phyloP scores from a whole-genome alignment of 2,888 invertebrate genomes.

The Lithophane leautieri region DNA sequence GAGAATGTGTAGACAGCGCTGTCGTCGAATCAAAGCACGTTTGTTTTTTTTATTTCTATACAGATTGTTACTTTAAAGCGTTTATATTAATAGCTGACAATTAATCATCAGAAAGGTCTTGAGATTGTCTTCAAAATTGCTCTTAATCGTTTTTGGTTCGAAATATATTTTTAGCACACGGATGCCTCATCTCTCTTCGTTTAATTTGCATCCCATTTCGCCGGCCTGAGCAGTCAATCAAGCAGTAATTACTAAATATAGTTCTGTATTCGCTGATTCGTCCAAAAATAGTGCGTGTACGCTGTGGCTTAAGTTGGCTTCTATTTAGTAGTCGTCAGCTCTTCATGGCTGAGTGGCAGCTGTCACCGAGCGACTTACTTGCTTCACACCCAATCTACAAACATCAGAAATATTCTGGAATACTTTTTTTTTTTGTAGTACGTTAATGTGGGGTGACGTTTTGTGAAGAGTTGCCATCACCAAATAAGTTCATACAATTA shows the following conservation, averaged over 20 bases:
- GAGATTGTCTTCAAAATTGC: conserved; percentile 12
- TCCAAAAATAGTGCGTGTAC: conserved; percentile 60
- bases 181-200: background rate
- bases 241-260: conserved; percentile 48
- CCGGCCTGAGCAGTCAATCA: conserved; percentile 41
- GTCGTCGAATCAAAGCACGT: conserved; percentile 63
- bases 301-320: conserved; percentile 55
- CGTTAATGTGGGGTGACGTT: conserved; percentile 41
- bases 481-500: background rate
- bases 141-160: conserved; percentile 12
- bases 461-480: conserved; percentile 28
- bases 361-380: conserved; percentile 74
- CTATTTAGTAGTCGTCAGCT: conserved; percentile 70
- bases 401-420: conserved; percentile 71
- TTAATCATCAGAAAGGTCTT: conserved; percentile 26
- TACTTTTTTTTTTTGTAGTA: conserved; percentile 46
- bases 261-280: conserved; percentile 48
- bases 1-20: conserved; percentile 64
- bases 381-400: conserved; percentile 80
- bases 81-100: conserved; percentile 24
- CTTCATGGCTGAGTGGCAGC: conserved; percentile 71
- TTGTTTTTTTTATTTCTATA: conserved; percentile 52
- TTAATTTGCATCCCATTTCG: conserved; percentile 23
- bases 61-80: conserved; percentile 15
- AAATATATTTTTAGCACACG: conserved; percentile 17